phyloP scores from a whole-genome alignment of 1,140 invertebrate species.

The Hylaeus anthracinus region DNA sequence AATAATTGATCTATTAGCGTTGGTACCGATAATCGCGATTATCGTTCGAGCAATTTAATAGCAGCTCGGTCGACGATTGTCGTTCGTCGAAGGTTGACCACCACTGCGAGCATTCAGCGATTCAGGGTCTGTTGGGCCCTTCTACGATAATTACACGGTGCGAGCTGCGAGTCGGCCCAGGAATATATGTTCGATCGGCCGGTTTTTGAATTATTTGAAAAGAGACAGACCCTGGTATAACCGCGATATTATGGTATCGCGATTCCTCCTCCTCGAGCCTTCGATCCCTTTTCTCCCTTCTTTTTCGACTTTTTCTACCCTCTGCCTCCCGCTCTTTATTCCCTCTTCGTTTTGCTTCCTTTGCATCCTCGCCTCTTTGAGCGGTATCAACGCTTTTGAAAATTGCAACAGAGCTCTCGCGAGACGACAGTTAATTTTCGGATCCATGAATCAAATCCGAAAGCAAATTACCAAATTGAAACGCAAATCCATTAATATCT shows the following conservation, averaged over 20 bases:
- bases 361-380: slow-evolving; percentile 27
- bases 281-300: slow-evolving; percentile 63
- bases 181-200: slow-evolving; percentile 81
- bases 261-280: slow-evolving; percentile 68
- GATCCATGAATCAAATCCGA: not conserved
- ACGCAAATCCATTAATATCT: too few relatives aligned
- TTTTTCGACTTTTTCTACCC: slow-evolving; percentile 53
- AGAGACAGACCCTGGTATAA: slow-evolving; percentile 78
- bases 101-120: slow-evolving; percentile 77
- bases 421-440: slow-evolving; percentile 8
- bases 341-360: slow-evolving; percentile 24
- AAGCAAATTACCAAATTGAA: too few relatives aligned
- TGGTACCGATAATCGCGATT: slow-evolving; percentile 50
- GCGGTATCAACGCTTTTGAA: slow-evolving; percentile 39
- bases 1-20: slow-evolving; percentile 48
- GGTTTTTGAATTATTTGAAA: slow-evolving; percentile 82
- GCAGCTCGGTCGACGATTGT: slow-evolving; percentile 4
- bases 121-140: slow-evolving; percentile 74
- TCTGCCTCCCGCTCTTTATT: slow-evolving; percentile 31
- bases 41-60: slow-evolving; percentile 44
- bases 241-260: slow-evolving; percentile 80
- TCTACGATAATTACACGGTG: slow-evolving; percentile 81
- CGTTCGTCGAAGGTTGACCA: slow-evolving; percentile 70
- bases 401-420: slow-evolving; percentile 40
- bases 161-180: slow-evolving; percentile 75